Percentiles rank a stretch among this genome's conserved stretches.
Evolutionary conservation across 2,797 vertebrate species (phyloP).

Genomic region (Mico argentatus): DNA sequence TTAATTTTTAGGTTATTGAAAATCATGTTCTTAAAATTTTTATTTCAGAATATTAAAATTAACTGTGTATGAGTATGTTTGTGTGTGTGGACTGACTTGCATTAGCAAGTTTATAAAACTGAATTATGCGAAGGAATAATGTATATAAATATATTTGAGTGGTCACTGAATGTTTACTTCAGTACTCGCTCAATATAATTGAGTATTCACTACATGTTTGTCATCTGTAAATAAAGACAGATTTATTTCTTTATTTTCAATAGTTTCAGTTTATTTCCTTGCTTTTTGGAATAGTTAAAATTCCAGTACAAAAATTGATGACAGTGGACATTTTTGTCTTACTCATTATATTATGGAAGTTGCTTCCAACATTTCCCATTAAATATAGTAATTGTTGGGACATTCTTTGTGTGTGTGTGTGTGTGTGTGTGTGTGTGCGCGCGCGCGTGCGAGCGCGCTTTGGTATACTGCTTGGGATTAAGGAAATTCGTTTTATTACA

Average conservation of each 20-base stretch:
- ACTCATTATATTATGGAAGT: background rate
- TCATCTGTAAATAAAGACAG: background rate
- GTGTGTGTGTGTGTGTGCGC: too few relatives aligned
- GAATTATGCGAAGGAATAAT: background rate
- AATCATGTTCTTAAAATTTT: background rate
- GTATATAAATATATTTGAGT: background rate
- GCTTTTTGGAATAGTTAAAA: background rate
- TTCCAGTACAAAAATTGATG: background rate
- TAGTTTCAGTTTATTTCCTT: background rate
- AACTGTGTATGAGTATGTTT: background rate
- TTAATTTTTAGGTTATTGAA: background rate
- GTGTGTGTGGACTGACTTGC: too few relatives aligned
- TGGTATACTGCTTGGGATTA: background rate
- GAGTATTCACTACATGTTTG: background rate
- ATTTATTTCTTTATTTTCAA: background rate
- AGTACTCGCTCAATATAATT: background rate
- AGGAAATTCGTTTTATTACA: background rate
- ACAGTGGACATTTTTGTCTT: background rate
- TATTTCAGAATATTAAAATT: background rate
- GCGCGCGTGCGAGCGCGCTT: too few relatives aligned
- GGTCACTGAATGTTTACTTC: background rate
- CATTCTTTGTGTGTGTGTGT: background rate
- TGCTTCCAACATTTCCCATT: background rate
- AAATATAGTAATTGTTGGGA: background rate
- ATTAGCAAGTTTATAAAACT: background rate